Conservation (phyloP, 2,113 vertebrate species). For the Hippocampus barbouri region DNA sequence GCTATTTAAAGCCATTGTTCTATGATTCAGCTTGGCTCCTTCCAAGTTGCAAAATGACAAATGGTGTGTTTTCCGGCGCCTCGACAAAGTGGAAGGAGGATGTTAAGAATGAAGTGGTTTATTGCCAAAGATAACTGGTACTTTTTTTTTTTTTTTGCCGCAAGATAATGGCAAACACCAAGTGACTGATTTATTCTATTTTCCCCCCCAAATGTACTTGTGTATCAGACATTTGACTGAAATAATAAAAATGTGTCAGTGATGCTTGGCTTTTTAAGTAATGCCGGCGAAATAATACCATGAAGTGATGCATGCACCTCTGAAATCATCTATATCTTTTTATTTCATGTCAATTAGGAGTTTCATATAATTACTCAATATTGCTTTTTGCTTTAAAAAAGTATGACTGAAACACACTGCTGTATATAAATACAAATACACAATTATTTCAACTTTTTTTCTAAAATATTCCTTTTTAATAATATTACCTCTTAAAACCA, state of each 20-base stretch:
- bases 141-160: neutral
- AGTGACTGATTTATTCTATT: neutral
- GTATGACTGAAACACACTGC: no score
- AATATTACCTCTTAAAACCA: no score
- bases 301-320: neutral
- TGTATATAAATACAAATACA: no score
- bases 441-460: no score
- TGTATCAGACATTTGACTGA: neutral
- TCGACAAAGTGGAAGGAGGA: neutral
- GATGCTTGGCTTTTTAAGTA: neutral
- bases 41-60: neutral
- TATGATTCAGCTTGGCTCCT: neutral
- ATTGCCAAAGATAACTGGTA: constrained; percentile 46
- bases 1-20: neutral
- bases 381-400: no score
- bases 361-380: no score
- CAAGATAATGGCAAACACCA: neutral
- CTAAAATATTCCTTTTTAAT: no score
- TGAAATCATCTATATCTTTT: neutral
- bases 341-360: no score
- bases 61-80: constrained; percentile 3
- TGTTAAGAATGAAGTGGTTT: neutral
- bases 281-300: neutral
- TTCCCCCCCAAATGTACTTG: neutral
- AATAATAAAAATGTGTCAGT: constrained; percentile 1